These are phyloP conservation scores for Calliphora vicina DNA, from an alignment of 1,140 invertebrate species.

Conservation along the genomic window DNA sequence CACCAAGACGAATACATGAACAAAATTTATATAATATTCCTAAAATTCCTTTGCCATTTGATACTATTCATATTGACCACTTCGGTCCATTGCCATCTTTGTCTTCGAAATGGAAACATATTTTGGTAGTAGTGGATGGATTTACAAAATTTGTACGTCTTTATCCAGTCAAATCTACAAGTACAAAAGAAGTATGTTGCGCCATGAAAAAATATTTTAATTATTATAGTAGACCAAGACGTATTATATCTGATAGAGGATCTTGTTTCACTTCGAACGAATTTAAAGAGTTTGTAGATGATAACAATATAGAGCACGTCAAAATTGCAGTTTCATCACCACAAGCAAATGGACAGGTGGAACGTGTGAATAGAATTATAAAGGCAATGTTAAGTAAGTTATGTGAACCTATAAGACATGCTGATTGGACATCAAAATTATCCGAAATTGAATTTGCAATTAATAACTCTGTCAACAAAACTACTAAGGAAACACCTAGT, in stretches of 20 bases:
- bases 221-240: no score
- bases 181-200: constrained; percentile 44
- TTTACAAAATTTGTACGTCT: constrained; percentile 37
- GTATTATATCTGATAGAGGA: no score
- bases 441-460: constrained; percentile 43
- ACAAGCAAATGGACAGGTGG: constrained; percentile 45
- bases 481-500: constrained; percentile 34
- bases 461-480: constrained; percentile 46
- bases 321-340: no score
- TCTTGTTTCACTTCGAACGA: no score
- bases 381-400: no score
- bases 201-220: constrained; percentile 42
- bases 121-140: constrained; percentile 62
- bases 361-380: constrained; percentile 33
- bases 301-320: no score
- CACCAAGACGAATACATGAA: constrained; percentile 40
- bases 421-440: not conserved
- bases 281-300: no score
- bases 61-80: constrained; percentile 53
- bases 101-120: constrained; percentile 58
- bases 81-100: constrained; percentile 48
- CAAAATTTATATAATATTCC: constrained; percentile 41
- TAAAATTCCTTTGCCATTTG: constrained; percentile 19
- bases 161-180: constrained; percentile 37
- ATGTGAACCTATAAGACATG: no score